phyloP scores from a whole-genome alignment of 2,113 vertebrate genomes.

The Myrmecophaga tridactyla region DNA sequence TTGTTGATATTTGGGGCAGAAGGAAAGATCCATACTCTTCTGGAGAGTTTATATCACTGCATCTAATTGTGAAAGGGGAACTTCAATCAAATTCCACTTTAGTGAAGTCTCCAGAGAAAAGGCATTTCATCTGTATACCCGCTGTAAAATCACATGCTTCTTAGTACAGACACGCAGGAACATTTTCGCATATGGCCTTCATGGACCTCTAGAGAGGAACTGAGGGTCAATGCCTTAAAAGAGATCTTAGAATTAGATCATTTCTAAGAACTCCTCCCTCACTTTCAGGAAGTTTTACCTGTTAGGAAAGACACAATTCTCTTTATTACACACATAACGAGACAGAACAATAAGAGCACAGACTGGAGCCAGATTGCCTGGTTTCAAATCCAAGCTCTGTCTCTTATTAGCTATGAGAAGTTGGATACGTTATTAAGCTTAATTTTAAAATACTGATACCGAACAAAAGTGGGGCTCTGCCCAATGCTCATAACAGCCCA shows the following conservation, averaged over 20 bases:
- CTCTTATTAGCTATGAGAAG: background rate
- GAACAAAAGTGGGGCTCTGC: too few relatives aligned
- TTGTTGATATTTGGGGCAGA: background rate
- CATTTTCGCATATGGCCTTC: background rate
- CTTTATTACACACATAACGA: background rate
- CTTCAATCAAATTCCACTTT: background rate
- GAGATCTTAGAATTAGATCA: background rate
- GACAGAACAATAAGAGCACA: too few relatives aligned
- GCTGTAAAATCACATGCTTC: background rate
- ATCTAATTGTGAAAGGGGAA: background rate
- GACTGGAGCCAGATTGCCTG: background rate
- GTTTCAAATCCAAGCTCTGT: background rate
- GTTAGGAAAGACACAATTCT: background rate
- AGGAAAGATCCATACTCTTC: background rate
- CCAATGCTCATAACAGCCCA: too few relatives aligned
- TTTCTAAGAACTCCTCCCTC: background rate
- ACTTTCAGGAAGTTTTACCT: background rate
- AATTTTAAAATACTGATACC: too few relatives aligned
- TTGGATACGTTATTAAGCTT: background rate
- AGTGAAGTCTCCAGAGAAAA: background rate
- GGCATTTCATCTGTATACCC: background rate
- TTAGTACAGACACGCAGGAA: background rate
- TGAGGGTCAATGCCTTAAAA: background rate
- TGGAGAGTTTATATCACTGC: background rate
- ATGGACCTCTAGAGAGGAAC: background rate